Conservation (phyloP, 2,888 invertebrate species). For the Acanthosepion pharaonis region DNA sequence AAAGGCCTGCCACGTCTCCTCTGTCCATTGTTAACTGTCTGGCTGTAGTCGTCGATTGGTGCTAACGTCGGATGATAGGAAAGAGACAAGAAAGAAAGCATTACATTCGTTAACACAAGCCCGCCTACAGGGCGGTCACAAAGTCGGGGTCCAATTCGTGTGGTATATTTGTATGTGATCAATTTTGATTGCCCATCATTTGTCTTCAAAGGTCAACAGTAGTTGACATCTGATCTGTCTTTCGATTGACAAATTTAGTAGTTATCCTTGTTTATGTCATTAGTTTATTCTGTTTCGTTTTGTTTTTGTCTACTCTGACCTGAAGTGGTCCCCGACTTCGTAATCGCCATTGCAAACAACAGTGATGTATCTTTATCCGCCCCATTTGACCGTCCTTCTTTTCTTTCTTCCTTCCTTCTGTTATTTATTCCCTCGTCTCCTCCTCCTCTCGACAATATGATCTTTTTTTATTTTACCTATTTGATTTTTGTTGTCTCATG, state of each 20-base stretch:
- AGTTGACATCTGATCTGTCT: not conserved
- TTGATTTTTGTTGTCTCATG: not conserved
- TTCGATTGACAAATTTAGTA: not conserved
- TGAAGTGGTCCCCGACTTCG: slow-evolving; percentile 5
- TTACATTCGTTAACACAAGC: slow-evolving; percentile 21
- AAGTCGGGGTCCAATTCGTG: not conserved
- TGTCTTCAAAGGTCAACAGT: not conserved
- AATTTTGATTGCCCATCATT: not conserved
- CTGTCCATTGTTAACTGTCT: slow-evolving; percentile 2
- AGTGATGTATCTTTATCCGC: not conserved
- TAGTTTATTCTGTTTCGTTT: not conserved
- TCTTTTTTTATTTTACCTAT: not conserved
- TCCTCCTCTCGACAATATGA: not conserved
- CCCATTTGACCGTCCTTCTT: slow-evolving; percentile 24
- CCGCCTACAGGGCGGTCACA: slow-evolving; percentile 33
- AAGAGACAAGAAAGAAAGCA: not conserved
- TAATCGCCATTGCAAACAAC: not conserved
- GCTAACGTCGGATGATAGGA: not conserved
- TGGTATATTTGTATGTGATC: not conserved
- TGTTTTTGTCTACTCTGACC: not conserved
- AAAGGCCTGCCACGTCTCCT: slow-evolving; percentile 33
- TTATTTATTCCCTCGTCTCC: not conserved
- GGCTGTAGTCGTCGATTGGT: slow-evolving; percentile 15
- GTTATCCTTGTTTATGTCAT: not conserved
- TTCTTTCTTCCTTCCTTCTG: slow-evolving; percentile 23